Base-by-base conservation (phyloP, 2,797 vertebrate species). In the Myotis daubentonii region DNA sequence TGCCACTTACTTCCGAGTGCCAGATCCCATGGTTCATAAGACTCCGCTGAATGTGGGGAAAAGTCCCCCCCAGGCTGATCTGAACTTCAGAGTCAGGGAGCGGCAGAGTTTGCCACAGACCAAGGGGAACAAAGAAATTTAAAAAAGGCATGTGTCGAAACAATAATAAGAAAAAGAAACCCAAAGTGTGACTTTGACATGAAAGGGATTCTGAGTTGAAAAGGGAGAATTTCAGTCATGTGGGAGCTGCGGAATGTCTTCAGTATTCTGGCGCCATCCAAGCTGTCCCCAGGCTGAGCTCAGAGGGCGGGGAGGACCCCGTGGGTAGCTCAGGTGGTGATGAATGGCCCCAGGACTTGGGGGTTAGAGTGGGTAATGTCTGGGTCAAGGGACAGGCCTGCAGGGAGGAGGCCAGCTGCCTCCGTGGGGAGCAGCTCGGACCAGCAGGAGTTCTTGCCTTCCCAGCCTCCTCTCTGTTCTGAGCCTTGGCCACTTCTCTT, bases 81-180 rank as follows among this genome's bases (percentile, higher is more conserved):
- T 20, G 90, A 79, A 68, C 90, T 75, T 74, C 72, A 79, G 74
- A 94, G 25, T 87, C 41, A 22, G 87, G 82, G 51, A 49, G n/a
- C 66, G 19, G 25, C 55, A 74, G 68, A 23, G 22, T 76, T 92
- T 79, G 74, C 65, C 87, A 33, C 25, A 82, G 66, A 89, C 36
- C 8, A 36, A 36, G 19, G 44, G n/a, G 66, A 66, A 83, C 38
- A 74, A 86, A 91, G 83, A 72, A 23, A 49, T 81, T 89, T 94
- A 62, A 47, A 72, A 95, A 76, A 76, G 62, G 66, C 6, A 11
- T 13, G 25, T 44, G 49, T 70, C 3, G 16, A 57, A 86, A 87
- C 65, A 89, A 47, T 89, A 74, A 75, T 15, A 38, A 36, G 12
- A 66, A 36, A 60, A 71, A 51, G 86, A 55, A 7, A 22, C 23